These are phyloP conservation scores for Lithobates sylvaticus DNA, from an alignment of 2,797 vertebrate species.

Conservation along the genomic window DNA sequence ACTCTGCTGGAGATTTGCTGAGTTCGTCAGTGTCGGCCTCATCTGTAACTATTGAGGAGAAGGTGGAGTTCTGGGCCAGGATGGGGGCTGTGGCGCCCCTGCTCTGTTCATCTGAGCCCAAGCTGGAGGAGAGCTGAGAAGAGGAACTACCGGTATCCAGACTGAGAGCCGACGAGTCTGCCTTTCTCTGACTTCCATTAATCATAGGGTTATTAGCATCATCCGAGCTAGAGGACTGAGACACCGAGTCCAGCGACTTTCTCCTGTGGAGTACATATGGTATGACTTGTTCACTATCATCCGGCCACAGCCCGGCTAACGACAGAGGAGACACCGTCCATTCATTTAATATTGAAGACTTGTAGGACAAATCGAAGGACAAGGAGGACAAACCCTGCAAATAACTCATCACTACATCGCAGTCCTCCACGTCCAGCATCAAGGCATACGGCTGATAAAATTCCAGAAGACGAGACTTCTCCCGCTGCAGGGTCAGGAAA, in stretches of 20 bases:
- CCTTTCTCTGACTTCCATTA: conserved; percentile 67
- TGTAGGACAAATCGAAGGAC: conserved; percentile 92
- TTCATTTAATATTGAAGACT: conserved; percentile 91
- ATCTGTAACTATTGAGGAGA: conserved; percentile 79
- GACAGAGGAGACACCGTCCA: conserved; percentile 93
- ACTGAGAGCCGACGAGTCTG: conserved; percentile 86
- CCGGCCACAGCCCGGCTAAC: conserved; percentile 84
- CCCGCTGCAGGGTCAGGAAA: conserved; percentile 87
- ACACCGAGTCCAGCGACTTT: conserved; percentile 86
- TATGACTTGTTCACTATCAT: conserved; percentile 69
- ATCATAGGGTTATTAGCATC: conserved; percentile 69
- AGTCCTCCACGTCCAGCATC: conserved; percentile 88
- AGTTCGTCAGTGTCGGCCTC: conserved; percentile 65
- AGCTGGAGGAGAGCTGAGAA: conserved; percentile 92
- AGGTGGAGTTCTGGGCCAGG: conserved; percentile 68
- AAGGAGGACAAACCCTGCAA: conserved; percentile 91
- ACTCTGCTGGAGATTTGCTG: conserved; percentile 81
- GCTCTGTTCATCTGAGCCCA: conserved; percentile 85
- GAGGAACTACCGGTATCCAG: conserved; percentile 88
- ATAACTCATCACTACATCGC: conserved; percentile 93
- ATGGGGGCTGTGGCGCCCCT: conserved; percentile 77
- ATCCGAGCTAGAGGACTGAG: conserved; percentile 87
- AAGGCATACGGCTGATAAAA: conserved; percentile 88
- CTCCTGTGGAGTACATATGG: conserved; percentile 70
- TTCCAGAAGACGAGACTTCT: conserved; percentile 79